These are phyloP conservation scores for Lycodopsis pacificus DNA, from an alignment of 2,797 vertebrate species.

Conservation along the genomic window DNA sequence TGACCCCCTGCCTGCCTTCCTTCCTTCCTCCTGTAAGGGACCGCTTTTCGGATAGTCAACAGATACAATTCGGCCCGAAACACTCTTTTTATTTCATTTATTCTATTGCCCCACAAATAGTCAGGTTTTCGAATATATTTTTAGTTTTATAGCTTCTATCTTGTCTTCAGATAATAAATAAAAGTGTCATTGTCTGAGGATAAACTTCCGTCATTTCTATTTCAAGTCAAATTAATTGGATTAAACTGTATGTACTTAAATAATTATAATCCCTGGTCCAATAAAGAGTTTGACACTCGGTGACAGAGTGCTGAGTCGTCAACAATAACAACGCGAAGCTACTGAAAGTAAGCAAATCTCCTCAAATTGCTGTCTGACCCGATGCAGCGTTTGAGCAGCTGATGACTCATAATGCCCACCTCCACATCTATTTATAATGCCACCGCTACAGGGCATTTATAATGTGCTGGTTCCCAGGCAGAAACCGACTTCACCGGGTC, in stretches of 20 bases:
- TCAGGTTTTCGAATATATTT: not conserved
- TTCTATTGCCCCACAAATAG: too few species aligned
- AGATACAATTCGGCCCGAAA: not conserved
- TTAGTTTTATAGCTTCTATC: not conserved
- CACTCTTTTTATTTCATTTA: too few species aligned
- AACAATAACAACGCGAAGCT: not conserved
- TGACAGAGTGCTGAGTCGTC: not conserved
- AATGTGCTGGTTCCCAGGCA: slow-evolving; percentile 19
- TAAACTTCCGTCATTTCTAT: not conserved
- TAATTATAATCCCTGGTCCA: too few species aligned
- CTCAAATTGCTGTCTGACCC: slow-evolving; percentile 5
- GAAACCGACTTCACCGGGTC: slow-evolving; percentile 34
- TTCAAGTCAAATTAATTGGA: not conserved
- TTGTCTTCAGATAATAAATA: not conserved
- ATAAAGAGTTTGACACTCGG: not conserved
- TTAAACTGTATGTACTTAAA: too few species aligned
- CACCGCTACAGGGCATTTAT: slow-evolving; percentile 14
- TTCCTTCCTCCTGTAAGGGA: too few species aligned
- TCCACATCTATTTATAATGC: slow-evolving; percentile 51
- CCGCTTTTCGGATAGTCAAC: too few species aligned
- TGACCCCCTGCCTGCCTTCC: too few species aligned
- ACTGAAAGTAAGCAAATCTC: not conserved
- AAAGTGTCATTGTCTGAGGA: not conserved
- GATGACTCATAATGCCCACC: slow-evolving; percentile 52
- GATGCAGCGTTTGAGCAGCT: slow-evolving; percentile 33